Evolutionary conservation across 2,797 vertebrate species (phyloP), one percentile per base, ranked within the genome.

Genomic region (Siniperca undulata): DNA sequence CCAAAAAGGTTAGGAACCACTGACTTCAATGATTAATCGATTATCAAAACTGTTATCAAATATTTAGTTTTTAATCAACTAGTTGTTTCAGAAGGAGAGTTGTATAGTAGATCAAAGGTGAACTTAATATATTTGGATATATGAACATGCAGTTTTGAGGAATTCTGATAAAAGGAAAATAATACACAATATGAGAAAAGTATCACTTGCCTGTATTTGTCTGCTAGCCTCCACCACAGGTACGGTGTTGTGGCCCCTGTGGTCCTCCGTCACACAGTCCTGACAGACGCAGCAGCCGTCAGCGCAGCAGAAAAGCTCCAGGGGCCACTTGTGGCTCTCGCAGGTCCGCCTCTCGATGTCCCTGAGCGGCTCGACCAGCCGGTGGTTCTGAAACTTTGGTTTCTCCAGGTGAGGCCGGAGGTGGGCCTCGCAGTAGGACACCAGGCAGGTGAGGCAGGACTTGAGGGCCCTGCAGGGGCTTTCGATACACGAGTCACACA

Each of bases 291-390:
- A 97, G 84, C 80, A 81, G 68, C 67, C 52, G n/a, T 98, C 96
- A 0, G 79, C 77, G 13, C 69, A 48, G 89, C 97, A 98, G 95
- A 95, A 98, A 13, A 96, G 86, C 1, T 95, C 94, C 89, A 97
- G 92, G 0, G 95, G 95, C 87, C 93, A 91, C 53, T 92, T 92
- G 92, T 98, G 97, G 88, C 62, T 82, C 69, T 95, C 94, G 58
- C 97, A 98, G 36, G 93, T 96, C 10, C 94, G 89, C 40, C 96
- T 88, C 89, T 97, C 96, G 62, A 94, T 93, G 90, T 98, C 97
- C 84, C 80, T 71, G 66, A 93, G 94, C 0, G 95, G 96, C 24
- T 96, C 95, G 88, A 97, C 92, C 86, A 97, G 93, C 61, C 90
- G 91, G 55, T 93, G 87, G 87, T 88, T 92, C 50, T 92, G 92